phyloP scores from a whole-genome alignment of 2,797 vertebrate species.

The Cyclura pinguis region DNA sequence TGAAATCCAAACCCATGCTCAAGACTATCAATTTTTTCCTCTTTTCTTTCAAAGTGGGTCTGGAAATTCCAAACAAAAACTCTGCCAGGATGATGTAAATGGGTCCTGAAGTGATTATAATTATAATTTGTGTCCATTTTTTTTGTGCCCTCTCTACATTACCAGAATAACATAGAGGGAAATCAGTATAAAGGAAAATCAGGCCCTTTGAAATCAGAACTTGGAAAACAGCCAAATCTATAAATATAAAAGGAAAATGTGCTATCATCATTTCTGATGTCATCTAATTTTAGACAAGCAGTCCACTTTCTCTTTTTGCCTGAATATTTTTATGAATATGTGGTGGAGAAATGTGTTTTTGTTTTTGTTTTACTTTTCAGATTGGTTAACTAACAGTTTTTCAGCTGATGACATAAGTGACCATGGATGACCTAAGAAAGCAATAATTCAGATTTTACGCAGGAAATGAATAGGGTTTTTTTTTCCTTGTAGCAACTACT shows the following conservation, averaged over 20 bases:
- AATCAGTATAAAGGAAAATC: conserved; percentile 47
- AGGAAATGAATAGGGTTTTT: not conserved
- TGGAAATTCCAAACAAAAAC: conserved; percentile 25
- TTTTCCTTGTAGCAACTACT: not conserved
- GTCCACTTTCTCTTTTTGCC: not conserved
- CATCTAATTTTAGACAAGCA: conserved; percentile 30
- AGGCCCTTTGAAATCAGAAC: conserved; percentile 50
- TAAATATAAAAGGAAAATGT: conserved; percentile 41
- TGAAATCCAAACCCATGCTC: not conserved
- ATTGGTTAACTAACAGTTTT: conserved; percentile 1
- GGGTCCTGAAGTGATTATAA: conserved; percentile 35
- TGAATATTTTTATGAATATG: conserved; percentile 15
- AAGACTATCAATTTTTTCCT: not conserved
- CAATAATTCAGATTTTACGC: not conserved
- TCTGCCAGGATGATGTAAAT: conserved; percentile 32
- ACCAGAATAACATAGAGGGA: conserved; percentile 30
- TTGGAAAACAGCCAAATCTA: conserved; percentile 43
- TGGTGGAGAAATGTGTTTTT: not conserved
- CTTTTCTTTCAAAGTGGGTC: not conserved
- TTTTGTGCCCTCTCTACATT: conserved; percentile 31
- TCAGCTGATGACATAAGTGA: not conserved
- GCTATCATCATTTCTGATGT: conserved; percentile 29
- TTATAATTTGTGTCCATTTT: conserved; percentile 45
- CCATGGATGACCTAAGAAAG: not conserved
- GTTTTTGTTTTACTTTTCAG: not conserved